Evolutionary conservation across 2,113 vertebrate species (phyloP).

Genomic region (Butorides virescens): DNA sequence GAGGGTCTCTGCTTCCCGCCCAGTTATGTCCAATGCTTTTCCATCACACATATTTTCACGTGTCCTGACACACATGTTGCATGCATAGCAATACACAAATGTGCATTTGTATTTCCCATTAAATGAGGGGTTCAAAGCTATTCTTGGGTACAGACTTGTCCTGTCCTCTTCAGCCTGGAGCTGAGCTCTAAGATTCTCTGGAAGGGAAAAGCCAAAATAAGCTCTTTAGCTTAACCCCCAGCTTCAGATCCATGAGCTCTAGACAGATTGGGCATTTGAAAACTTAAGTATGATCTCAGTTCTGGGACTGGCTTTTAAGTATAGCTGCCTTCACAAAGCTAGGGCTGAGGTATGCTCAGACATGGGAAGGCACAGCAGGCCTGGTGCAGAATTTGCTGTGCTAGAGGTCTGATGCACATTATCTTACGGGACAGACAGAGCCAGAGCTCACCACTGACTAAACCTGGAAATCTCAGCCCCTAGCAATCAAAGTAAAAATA

Average conservation of each 20-base stretch:
- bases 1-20: not conserved
- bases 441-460: not conserved
- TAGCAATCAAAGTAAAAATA: not conserved
- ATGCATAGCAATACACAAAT: not conserved
- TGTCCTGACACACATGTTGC: not conserved
- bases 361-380: not conserved
- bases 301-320: not conserved
- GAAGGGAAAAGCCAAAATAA: conserved; percentile 5
- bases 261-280: not conserved
- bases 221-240: conserved; percentile 29
- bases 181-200: not conserved
- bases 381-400: not conserved
- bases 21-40: not conserved
- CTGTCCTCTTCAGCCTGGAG: not conserved
- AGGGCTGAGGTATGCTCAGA: not conserved
- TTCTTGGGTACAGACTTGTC: not conserved
- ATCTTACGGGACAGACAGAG: not conserved
- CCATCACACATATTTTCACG: not conserved
- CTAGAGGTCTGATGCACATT: not conserved
- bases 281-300: not conserved
- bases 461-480: not conserved
- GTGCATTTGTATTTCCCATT: not conserved
- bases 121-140: not conserved
- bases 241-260: not conserved
- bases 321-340: not conserved